A percentile compares a stretch with the other conserved stretches of the same genome.
Conservation (phyloP, 2,797 vertebrate genomes). For the Perodicticus potto region DNA sequence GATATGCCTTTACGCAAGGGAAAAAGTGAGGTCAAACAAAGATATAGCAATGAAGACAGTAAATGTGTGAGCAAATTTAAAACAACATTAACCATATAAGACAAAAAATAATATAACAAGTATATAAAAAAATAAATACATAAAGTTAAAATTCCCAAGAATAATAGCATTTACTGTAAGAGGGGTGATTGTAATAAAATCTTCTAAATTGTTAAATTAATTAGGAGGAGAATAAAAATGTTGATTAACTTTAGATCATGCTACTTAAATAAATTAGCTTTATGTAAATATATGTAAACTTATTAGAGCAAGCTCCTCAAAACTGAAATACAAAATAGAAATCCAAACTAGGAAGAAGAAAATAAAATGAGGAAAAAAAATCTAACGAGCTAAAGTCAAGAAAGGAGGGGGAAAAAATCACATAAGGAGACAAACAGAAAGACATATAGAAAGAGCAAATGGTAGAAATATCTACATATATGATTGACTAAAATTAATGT, state of each 20-base stretch:
- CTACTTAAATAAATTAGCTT: conserved; percentile 27
- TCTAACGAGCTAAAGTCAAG: not conserved
- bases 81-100: not conserved
- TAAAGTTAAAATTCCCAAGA: not conserved
- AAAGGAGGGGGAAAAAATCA: not conserved
- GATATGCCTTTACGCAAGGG: not conserved
- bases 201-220: not conserved
- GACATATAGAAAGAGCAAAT: not conserved
- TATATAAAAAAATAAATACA: not conserved
- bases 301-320: conserved; percentile 49
- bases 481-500: not conserved
- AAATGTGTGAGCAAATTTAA: conserved; percentile 3
- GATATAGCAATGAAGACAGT: not conserved
- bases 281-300: conserved; percentile 18
- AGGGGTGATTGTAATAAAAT: not conserved
- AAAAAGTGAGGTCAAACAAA: not conserved
- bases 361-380: conserved; percentile 48
- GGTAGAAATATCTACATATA: not conserved
- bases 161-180: conserved; percentile 1
- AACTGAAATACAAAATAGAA: conserved; percentile 26
- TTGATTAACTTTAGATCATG: conserved; percentile 6
- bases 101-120: conserved; percentile 3
- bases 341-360: conserved; percentile 17
- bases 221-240: conserved; percentile 21
- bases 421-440: not conserved